Evolutionary conservation across 2,113 vertebrate species (phyloP), one percentile per base, ranked within the genome.

Genomic region (Zingel zingel): DNA sequence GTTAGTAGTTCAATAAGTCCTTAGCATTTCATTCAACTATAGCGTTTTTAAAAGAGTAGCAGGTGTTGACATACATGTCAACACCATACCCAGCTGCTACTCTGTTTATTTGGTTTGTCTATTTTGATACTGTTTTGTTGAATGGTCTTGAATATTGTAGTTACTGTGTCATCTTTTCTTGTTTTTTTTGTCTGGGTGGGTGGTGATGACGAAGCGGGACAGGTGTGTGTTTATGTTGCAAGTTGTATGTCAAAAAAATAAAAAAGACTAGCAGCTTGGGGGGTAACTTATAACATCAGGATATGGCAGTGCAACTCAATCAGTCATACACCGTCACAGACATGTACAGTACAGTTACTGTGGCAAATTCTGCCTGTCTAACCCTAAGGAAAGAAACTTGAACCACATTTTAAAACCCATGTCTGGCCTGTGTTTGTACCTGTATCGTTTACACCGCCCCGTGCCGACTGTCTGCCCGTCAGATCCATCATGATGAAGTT

Each of bases 401-500:
- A 82, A 45, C 45, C 23, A 23, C 43, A 2, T 63, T 50, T 81
- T 10, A 58, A 58, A 56, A 72, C 13, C 8, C 27, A n/a, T 3
- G 19, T 65, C 54, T 82, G 45, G 82, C 76, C 56, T 33, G 65
- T 36, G 7, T 66, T 70, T 80, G 43, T 6, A 47, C 69, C 65
- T 12, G 4, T 15, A 13, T 80, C 33, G 0, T 61, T 43, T 85
- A 57, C 64, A 10, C 6, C 72, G 50, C 27, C 61, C 62, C 56
- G 14, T 62, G 47, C 64, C 14, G 23, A 7, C 82, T 53, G 62
- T 73, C 57, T 65, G 19, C 47, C 27, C 9, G 1, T 48, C 75
- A 99, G 98, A 84, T 76, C 82, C 3, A 18, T 96, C 47, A 95
- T 99, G 97, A 91, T 96, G 93, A 96, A 94, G 86, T 89, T 99